Evolutionary conservation across 35 echinoderm and acorn worm genomes (phyloP).

Genomic region (Diadema setosum): DNA sequence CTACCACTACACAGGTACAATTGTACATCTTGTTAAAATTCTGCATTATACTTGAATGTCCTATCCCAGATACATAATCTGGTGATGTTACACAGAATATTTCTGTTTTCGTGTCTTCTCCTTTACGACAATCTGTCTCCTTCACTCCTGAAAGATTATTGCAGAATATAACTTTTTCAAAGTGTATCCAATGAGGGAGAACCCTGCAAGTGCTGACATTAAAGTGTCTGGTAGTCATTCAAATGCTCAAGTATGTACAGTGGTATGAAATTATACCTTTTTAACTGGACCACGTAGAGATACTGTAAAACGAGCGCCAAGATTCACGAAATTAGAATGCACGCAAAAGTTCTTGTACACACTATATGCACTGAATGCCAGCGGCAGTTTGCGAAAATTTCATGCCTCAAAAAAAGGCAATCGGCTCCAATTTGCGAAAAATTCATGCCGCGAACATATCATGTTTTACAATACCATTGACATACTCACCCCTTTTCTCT

Average conservation of each 20-base stretch:
- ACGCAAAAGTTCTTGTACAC: background rate
- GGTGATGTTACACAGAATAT: no score
- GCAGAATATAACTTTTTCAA: background rate
- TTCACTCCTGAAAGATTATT: background rate
- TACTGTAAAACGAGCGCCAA: background rate
- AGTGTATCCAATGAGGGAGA: background rate
- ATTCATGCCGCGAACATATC: background rate
- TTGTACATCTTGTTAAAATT: no score
- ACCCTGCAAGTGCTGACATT: background rate
- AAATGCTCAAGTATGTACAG: no score
- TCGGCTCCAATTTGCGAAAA: background rate
- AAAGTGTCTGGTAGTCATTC: background rate
- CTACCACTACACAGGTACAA: no score
- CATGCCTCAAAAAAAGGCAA: background rate
- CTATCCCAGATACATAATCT: no score
- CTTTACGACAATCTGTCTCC: no score
- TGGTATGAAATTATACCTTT: no score
- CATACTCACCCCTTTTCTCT: constrained; percentile 1
- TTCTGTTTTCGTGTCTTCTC: no score
- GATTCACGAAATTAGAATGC: background rate
- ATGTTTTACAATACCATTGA: background rate
- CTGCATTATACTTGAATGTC: no score
- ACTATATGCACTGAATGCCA: background rate
- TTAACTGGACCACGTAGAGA: background rate
- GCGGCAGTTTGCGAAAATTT: background rate